Conservation (phyloP, 2,888 invertebrate species). For the Leptothorax acervorum region DNA sequence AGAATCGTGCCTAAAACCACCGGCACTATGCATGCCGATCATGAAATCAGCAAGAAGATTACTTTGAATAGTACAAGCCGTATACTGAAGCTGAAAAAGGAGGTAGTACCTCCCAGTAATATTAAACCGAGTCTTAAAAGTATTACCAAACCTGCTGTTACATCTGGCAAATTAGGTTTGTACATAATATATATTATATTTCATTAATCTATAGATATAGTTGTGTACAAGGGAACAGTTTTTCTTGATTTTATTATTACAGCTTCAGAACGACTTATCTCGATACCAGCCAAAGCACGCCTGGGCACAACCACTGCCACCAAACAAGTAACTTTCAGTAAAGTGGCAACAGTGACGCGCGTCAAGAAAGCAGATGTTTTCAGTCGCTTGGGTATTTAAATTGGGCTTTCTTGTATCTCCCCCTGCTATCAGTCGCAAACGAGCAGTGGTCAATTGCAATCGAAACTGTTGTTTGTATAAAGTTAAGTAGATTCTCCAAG, state of each 20-base stretch:
- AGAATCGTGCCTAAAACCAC: constrained; percentile 68
- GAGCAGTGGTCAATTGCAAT: constrained; percentile 34
- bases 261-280: constrained; percentile 81
- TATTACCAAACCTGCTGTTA: constrained; percentile 53
- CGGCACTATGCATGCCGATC: constrained; percentile 84
- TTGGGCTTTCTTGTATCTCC: constrained; percentile 22
- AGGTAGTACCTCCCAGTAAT: constrained; percentile 62
- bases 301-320: constrained; percentile 75
- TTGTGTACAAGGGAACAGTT: background rate
- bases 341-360: constrained; percentile 78
- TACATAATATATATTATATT: background rate
- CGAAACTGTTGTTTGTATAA: constrained; percentile 69
- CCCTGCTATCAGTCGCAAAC: background rate
- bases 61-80: constrained; percentile 75
- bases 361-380: constrained; percentile 82
- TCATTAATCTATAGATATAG: background rate
- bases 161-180: constrained; percentile 80
- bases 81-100: constrained; percentile 75
- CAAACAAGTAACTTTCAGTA: constrained; percentile 84
- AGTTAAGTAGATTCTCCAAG: constrained; percentile 61
- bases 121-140: constrained; percentile 47
- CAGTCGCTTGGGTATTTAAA: constrained; percentile 82
- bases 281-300: constrained; percentile 83
- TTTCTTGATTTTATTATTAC: constrained; percentile 58
- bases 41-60: constrained; percentile 79